Base-by-base conservation (phyloP, 2,888 invertebrate genomes). In the Gryllus longicercus region DNA sequence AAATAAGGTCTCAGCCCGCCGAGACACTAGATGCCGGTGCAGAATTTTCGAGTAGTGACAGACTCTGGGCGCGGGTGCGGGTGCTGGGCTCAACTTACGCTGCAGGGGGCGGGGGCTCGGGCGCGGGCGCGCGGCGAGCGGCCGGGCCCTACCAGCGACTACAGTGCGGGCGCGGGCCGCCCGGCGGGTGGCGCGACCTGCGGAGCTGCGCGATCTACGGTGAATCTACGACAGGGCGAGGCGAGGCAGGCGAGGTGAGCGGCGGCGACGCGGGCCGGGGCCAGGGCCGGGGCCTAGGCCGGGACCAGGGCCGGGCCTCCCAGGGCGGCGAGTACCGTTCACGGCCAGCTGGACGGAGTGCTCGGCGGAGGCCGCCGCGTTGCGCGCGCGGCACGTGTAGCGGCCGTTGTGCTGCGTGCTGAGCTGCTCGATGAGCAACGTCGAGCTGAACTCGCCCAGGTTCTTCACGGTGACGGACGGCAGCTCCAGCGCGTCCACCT, bases 341-440 rank as follows among this genome's bases (percentile, higher is more conserved):
- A 85, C 85, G 80, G 84, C 83, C 75, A 85, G 84, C 51, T 81
- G 80, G 21, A 85, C 84, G 18, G 84, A 83, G 83, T 84, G 83
- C 50, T 83, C 82, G 78, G 82, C 79, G 16, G 82, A 88, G 80
- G 85, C 85, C 78, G 84, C 84, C 2, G 83, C 81, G 51, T 85
- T 85, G 75, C 84, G 83, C 12, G 83, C 83, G 11, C 82, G 79
- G 75, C 83, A 83, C 2, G 82, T 82, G 79, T 83, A 83, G 51
- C 81, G 81, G 14, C 83, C 83, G 83, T 90, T 91, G 84, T 93
- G 93, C 81, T 88, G 88, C 75, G 93, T 91, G 81, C 90, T 90
- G 76, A 93, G 89, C 84, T 93, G 92, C 88, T 93, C 92, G 84
- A 93, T 92, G 23, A 93, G 91, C 81, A 93, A 85, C 84, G 93